Evolutionary conservation across 1,140 invertebrate genomes (phyloP), one percentile per base, ranked within the genome.

Genomic region (Conus betulinus): DNA sequence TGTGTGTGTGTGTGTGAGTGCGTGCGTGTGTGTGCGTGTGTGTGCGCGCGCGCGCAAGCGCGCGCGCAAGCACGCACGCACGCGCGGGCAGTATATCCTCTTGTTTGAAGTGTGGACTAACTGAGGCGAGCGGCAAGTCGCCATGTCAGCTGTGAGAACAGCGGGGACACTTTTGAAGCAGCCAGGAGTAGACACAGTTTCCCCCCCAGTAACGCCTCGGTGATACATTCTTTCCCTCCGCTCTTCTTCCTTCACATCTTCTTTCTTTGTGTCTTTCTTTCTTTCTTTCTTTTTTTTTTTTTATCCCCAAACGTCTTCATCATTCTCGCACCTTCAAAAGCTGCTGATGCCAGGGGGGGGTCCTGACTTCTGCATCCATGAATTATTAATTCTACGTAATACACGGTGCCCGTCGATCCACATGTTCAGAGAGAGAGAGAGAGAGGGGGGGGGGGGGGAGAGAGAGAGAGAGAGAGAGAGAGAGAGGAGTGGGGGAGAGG

Each of bases 341-440:
- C 79, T 23, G 3, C 79, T 82, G 17, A 51, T 6, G 10, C 23
- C 23, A 6, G 13, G 10, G 13, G 39, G 39, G 39, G 39, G 39
- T 55, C 25, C 13, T n/a, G 20, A 23, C 55, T 85, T 87, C 74
- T 78, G 17, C 79, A 71, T 87, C 71, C 51, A 39, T 87, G 51
- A 6, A 13, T 52, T 57, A 39, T 53, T 51, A 17, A 6, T 25
- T 71, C 20, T 71, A 20, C 67, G 11, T 20, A 6, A 20, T 13
- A 20, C 63, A 39, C 63, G 25, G 60, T 86, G 23, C 25, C 63
- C 71, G 7, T 53, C 78, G 5, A 0, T 71, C 67, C 20, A 20
- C 6, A n/a, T 71, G 67, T 71, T n/a, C 23, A 7, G 57, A 15
- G 57, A 60, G 8, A 60, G 8, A 60, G 8, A 11, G 15, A 15